Percentiles rank a stretch among this genome's conserved stretches.
These are phyloP conservation scores for Eurosta solidaginis DNA, from an alignment of 1,140 invertebrate genomes.

Conservation along the genomic window DNA sequence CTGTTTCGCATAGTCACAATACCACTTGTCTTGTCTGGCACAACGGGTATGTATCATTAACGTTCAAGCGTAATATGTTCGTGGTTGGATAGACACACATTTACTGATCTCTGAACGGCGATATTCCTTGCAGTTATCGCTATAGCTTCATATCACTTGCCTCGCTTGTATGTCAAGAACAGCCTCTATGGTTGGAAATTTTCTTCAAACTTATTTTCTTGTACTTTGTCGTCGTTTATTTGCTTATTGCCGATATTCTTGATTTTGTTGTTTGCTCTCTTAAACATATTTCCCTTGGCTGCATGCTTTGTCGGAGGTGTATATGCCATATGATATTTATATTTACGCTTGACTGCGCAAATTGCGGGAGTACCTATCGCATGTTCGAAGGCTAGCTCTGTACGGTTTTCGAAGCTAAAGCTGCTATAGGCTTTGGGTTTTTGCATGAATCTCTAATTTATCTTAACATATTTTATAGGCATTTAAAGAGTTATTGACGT, in stretches of 20 bases:
- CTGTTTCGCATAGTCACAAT: not conserved
- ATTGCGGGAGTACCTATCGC: too few relatives aligned
- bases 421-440: not conserved
- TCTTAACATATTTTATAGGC: constrained; percentile 24
- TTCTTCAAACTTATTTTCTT: not conserved
- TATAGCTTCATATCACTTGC: not conserved
- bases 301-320: too few relatives aligned
- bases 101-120: not conserved
- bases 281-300: too few relatives aligned
- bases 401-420: not conserved
- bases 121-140: not conserved
- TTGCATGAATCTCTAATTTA: not conserved
- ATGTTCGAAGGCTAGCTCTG: not conserved
- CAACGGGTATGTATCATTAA: not conserved
- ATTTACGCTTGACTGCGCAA: not conserved
- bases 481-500: constrained; percentile 22
- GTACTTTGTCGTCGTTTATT: not conserved
- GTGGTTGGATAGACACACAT: not conserved
- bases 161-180: not conserved
- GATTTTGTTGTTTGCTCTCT: not conserved
- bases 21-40: not conserved
- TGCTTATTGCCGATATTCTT: not conserved
- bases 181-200: too few relatives aligned
- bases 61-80: not conserved
- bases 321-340: not conserved